These are phyloP conservation scores for Peromyscus eremicus DNA, from an alignment of 2,797 vertebrate species.

Conservation along the genomic window DNA sequence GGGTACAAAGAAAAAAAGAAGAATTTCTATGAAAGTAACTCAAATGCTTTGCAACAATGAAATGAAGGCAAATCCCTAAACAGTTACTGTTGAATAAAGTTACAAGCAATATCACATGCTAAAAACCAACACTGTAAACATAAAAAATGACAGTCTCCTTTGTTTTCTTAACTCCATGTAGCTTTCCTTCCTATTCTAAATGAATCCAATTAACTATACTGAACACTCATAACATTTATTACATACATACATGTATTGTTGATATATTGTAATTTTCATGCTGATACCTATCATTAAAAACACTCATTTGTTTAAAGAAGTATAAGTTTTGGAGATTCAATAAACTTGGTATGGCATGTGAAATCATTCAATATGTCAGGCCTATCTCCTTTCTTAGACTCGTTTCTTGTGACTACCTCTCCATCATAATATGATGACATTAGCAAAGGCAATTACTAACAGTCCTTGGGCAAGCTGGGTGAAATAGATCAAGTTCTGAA, in stretches of 20 bases:
- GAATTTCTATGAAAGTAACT: slow-evolving; percentile 36
- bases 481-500: background rate
- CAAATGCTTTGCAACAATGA: slow-evolving; percentile 9
- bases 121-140: slow-evolving; percentile 29
- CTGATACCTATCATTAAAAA: slow-evolving; percentile 12
- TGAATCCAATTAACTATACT: background rate
- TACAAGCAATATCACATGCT: slow-evolving; percentile 22
- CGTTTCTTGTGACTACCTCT: background rate
- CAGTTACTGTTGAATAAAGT: background rate
- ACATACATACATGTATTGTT: background rate
- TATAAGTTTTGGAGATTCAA: background rate
- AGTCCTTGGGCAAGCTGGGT: background rate
- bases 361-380: background rate
- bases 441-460: background rate
- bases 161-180: background rate
- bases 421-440: background rate
- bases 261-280: background rate
- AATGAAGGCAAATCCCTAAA: slow-evolving; percentile 5
- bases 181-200: slow-evolving; percentile 25
- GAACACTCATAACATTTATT: background rate
- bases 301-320: background rate
- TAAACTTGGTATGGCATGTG: background rate
- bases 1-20: background rate
- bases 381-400: background rate
- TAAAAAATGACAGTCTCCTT: background rate